Base-by-base conservation (phyloP, 2,888 invertebrate genomes). In the Hermaeophaga mercurialis region DNA sequence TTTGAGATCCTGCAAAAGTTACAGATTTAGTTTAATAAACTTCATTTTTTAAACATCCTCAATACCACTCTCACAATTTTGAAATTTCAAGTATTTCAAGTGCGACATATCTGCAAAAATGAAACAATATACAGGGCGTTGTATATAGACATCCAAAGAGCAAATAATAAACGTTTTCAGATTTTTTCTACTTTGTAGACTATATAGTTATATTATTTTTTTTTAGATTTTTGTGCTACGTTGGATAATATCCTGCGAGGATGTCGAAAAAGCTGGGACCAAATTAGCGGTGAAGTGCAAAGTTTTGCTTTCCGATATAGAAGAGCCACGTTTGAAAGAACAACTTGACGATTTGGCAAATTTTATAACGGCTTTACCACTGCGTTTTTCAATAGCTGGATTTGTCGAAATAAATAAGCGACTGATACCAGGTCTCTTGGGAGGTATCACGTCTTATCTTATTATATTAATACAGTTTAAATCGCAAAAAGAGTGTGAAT, bases 401-500 rank as follows among this genome's bases (percentile, higher is more conserved):
- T 45, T 45, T 31, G 17, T 45, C 9, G n/a, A 12, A 15, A 31
- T 45, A n/a, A 45, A 45, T 14, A 45, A 45, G 8, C 15, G 12
- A 7, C 31, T 45, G 9, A 45, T 45, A 15, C 45, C 31, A 1
- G 31, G 31, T 28, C 11, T 45, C n/a, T 15, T 45, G 4, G 31
- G 45, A 17, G 45, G 45, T 1, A 45, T 45, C 5, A 45, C 45
- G 14, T 17, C 45, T 28, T 45, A 45, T 45, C 31, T 45, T 1
- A 45, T 45, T 7, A 31, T 45, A 17, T 18, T 45, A 31, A 45
- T 45, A 8, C 45, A 45, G 11, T 45, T 45, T 45, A 45, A 45
- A n/a, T 28, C 31, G 15, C 45, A 45, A 45, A 31, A 31, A 18
- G 6, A 22, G n/a, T n/a, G n/a, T n/a, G n/a, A n/a, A n/a, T n/a